Percentiles rank a stretch among this genome's conserved stretches.
These are phyloP conservation scores for Mirza zaza DNA, from an alignment of 2,113 vertebrate genomes.

Conservation along the genomic window DNA sequence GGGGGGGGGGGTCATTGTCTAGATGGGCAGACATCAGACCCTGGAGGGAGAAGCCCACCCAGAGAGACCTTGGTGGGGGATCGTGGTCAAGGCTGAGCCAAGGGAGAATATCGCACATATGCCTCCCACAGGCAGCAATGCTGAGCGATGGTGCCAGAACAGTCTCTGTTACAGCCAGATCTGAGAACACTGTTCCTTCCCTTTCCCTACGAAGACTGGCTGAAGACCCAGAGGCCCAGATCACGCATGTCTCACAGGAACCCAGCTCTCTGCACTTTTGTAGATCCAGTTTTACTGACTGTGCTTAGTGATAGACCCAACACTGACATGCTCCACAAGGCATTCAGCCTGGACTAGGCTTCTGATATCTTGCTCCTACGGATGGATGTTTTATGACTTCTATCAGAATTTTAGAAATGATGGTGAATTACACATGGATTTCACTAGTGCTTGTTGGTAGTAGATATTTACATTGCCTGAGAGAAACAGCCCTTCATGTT, in stretches of 20 bases:
- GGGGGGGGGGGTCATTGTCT: not conserved
- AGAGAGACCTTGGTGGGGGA: not conserved
- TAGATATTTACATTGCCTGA: constrained; percentile 61
- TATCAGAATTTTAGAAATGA: not conserved
- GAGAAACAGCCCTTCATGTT: constrained; percentile 49
- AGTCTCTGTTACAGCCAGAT: accelerated
- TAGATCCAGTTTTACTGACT: not conserved
- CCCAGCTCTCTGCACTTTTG: not conserved
- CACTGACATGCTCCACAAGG: not conserved
- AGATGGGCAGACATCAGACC: not conserved
- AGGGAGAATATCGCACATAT: not conserved
- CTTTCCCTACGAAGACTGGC: not conserved
- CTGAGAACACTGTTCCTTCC: not conserved
- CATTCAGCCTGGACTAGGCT: not conserved
- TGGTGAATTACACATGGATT: not conserved
- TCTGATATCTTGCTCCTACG: not conserved
- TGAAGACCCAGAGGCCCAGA: not conserved
- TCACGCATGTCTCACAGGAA: not conserved
- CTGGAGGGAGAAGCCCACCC: not conserved
- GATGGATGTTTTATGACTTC: not conserved
- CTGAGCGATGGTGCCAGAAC: not conserved
- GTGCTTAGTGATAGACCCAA: not conserved
- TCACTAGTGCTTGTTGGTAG: constrained; percentile 57
- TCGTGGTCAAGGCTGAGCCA: not conserved
- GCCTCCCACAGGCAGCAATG: not conserved